A percentile compares a stretch with the other conserved stretches of the same genome.
Conservation (phyloP, 2,113 vertebrate species). For the Hypocryptadius cinnamomeus region DNA sequence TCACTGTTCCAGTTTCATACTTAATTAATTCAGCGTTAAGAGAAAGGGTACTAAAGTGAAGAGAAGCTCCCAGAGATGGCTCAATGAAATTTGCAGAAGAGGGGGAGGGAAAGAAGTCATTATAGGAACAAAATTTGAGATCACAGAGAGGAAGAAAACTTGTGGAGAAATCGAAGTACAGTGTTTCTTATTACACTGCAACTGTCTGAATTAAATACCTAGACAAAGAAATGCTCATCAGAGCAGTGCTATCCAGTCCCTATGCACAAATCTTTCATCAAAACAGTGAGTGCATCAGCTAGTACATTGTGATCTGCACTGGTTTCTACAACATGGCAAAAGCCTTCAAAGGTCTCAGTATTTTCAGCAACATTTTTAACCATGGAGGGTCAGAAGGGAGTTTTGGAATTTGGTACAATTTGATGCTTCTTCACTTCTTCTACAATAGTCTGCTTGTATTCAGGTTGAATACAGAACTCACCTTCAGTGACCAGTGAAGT, state of each 20-base stretch:
- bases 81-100: neutral
- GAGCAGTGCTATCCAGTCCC: neutral
- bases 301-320: neutral
- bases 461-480: neutral
- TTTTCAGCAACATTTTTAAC: neutral
- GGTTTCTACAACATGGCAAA: neutral
- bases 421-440: neutral
- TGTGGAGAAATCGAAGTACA: neutral
- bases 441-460: neutral
- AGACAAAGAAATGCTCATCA: accelerated
- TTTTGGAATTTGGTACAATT: neutral
- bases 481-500: neutral
- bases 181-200: neutral
- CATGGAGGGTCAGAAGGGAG: neutral
- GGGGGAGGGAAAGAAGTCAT: neutral
- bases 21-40: conserved; percentile 7
- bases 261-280: accelerated
- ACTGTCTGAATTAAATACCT: neutral
- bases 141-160: neutral
- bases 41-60: neutral
- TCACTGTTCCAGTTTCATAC: conserved; percentile 41
- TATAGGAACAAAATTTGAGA: neutral
- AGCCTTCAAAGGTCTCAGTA: neutral
- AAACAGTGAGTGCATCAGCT: neutral
- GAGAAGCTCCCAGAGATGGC: neutral